phyloP scores from a whole-genome alignment of 2,113 vertebrate species.

The Puntigrus tetrazona region DNA sequence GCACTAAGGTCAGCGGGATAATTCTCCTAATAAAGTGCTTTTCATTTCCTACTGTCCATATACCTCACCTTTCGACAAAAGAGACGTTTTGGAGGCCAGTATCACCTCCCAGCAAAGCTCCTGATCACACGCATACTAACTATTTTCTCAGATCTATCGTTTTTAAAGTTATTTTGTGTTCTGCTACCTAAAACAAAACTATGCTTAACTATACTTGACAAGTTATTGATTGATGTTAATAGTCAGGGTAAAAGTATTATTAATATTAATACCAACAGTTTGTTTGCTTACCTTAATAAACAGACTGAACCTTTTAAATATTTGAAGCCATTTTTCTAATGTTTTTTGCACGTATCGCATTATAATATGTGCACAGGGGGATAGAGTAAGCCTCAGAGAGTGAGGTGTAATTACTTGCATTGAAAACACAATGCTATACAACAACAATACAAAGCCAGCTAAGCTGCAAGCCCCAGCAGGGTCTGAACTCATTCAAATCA shows the following conservation, averaged over 20 bases:
- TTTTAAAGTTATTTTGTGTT: background rate
- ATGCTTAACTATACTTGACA: background rate
- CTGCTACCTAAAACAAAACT: background rate
- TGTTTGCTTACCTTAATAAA: background rate
- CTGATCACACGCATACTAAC: background rate
- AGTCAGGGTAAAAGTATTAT: background rate
- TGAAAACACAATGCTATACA: slow-evolving; percentile 28
- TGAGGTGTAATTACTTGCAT: slow-evolving; percentile 30
- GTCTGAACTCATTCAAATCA: background rate
- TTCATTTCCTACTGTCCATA: slow-evolving; percentile 24
- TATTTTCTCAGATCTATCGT: background rate
- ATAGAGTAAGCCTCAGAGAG: background rate
- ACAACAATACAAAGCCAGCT: slow-evolving; percentile 26
- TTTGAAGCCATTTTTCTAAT: background rate
- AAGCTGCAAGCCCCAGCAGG: slow-evolving; percentile 19
- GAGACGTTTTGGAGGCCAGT: background rate
- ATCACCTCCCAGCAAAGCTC: background rate
- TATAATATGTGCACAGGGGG: background rate
- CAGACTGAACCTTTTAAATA: background rate
- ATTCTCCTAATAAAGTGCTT: slow-evolving; percentile 42
- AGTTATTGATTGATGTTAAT: background rate
- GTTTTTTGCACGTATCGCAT: background rate
- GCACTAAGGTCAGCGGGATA: slow-evolving; percentile 46
- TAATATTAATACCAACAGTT: background rate
- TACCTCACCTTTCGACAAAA: background rate